phyloP scores from a whole-genome alignment of 1,140 invertebrate genomes.

The Conus betulinus region DNA sequence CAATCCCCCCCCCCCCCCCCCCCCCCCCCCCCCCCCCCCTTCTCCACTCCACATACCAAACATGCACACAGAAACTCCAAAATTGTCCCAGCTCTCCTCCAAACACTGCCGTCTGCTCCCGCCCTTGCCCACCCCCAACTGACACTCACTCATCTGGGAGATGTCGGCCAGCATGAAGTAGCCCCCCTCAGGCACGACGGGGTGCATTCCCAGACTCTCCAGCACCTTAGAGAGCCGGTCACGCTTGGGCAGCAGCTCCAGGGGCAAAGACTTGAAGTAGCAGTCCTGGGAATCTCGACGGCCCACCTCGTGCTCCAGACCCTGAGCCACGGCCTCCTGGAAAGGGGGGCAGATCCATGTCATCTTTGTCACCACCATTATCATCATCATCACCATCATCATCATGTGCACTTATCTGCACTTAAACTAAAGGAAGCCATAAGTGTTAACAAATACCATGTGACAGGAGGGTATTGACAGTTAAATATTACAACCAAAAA shows the following conservation, averaged over 20 bases:
- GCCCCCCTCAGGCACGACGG: slow-evolving; percentile 95
- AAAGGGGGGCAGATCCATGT: slow-evolving; percentile 29
- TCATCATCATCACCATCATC: not conserved
- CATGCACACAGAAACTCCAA: no score
- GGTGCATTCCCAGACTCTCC: slow-evolving; percentile 88
- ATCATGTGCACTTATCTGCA: not conserved
- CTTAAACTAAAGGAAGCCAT: not conserved
- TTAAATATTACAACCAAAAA: no score
- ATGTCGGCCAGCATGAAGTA: slow-evolving; percentile 98
- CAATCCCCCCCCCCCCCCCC: no score
- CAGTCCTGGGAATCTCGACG: slow-evolving; percentile 83
- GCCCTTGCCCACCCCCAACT: no score
- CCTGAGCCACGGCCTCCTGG: slow-evolving; percentile 93
- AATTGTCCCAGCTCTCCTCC: no score
- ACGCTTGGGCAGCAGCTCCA: slow-evolving; percentile 89
- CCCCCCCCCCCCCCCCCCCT: no score
- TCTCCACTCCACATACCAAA: no score
- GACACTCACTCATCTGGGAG: slow-evolving; percentile 74
- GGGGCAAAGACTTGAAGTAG: slow-evolving; percentile 88
- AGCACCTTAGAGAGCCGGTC: slow-evolving; percentile 88
- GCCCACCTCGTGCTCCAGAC: slow-evolving; percentile 90
- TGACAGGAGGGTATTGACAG: not conserved
- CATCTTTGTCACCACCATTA: not conserved
- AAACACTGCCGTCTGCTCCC: no score
- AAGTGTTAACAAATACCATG: not conserved